Evolutionary conservation across 37 sponge, comb jelly and placozoan genomes (phyloP).

Genomic region (Agelas oroides): DNA sequence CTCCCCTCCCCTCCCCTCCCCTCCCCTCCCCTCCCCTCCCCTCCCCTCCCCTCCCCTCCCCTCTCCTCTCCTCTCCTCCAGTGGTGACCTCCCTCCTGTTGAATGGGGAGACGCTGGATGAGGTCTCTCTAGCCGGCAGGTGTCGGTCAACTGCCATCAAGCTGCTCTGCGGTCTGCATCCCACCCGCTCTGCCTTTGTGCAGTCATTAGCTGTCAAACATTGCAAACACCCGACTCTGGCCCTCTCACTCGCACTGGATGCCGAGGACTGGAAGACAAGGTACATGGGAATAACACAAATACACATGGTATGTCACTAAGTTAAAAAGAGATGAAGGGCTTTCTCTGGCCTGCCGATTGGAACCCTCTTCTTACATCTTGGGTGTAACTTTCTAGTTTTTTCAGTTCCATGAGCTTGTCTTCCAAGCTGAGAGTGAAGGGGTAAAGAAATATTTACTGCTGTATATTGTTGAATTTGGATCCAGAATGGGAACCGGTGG

Average conservation of each 20-base stretch:
- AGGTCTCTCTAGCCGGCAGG: conserved; percentile 66
- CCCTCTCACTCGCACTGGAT: conserved; percentile 65
- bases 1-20: neutral
- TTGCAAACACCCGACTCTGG: conserved; percentile 72
- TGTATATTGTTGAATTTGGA: too few relatives aligned
- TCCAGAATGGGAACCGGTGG: conserved; percentile 5
- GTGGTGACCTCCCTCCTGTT: conserved; percentile 61
- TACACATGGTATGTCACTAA: too few relatives aligned
- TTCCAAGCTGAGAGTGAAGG: too few relatives aligned
- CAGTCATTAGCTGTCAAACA: conserved; percentile 59
- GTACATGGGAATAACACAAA: neutral
- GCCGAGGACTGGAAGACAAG: conserved; percentile 20
- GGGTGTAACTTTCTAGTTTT: too few relatives aligned
- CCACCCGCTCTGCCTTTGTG: conserved; percentile 34
- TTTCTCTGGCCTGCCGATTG: too few relatives aligned
- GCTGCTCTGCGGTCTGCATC: conserved; percentile 53
- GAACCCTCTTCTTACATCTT: too few relatives aligned
- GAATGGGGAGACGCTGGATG: conserved; percentile 77
- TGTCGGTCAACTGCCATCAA: conserved; percentile 50
- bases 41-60: too few relatives aligned
- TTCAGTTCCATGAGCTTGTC: too few relatives aligned
- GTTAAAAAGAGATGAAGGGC: too few relatives aligned
- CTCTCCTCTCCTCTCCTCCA: conserved; percentile 1
- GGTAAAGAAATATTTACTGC: too few relatives aligned
- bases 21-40: too few relatives aligned